These are phyloP conservation scores for Dolichopus griseipennis DNA, from an alignment of 2,888 invertebrate genomes.

Conservation along the genomic window DNA sequence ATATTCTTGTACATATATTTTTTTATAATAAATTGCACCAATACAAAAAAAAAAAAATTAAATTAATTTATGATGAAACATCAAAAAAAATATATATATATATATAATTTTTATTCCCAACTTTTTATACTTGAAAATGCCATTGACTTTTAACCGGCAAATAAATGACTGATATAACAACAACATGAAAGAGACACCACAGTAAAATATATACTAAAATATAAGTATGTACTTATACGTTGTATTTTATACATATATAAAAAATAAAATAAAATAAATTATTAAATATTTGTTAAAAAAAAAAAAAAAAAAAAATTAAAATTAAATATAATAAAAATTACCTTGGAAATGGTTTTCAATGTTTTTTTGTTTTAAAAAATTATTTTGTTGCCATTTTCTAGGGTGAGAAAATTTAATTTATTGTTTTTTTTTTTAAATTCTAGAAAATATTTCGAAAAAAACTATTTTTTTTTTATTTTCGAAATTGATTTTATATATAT, in stretches of 20 bases:
- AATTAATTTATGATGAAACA: background rate
- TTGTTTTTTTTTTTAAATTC: background rate
- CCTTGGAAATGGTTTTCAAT: background rate
- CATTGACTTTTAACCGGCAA: slow-evolving; percentile 4
- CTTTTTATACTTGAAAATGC: slow-evolving; percentile 5
- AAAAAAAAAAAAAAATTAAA: background rate
- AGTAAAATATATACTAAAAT: background rate
- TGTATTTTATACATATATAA: no score
- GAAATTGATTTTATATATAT: no score
- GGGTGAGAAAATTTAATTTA: background rate
- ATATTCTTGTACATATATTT: no score
- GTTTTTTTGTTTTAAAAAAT: background rate
- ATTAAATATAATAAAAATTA: background rate
- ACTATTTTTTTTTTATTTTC: no score
- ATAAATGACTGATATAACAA: background rate
- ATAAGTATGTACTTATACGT: no score
- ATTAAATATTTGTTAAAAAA: background rate
- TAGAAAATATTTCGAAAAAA: no score
- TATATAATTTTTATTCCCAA: no score
- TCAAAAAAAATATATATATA: no score
- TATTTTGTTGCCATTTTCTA: background rate
- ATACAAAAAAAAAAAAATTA: no score
- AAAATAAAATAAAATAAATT: no score
- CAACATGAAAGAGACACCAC: background rate
- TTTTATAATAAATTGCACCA: no score